Base-by-base conservation (phyloP, 2,113 vertebrate genomes). In the Rhabdomys dilectus region DNA sequence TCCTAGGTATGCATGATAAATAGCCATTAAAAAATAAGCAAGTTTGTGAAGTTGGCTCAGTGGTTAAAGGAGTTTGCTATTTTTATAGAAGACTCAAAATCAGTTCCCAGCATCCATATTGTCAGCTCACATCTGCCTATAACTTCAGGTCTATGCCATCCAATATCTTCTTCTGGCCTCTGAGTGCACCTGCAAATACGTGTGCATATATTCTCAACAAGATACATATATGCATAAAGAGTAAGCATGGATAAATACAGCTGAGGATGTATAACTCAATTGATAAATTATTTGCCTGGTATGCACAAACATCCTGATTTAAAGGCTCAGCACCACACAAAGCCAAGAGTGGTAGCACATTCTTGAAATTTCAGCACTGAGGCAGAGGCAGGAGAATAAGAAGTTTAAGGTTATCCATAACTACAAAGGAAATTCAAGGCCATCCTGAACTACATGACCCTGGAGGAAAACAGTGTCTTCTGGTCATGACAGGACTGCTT, bases 21-120 rank as follows among this genome's bases (percentile, higher is more conserved):
- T 60, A 80, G 13, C 10, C 53, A 89, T 73, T 89, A 68, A 91
- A 87, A 96, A 78, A 56, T 66, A 68, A 89, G 24, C 60, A 58
- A 17, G n/a, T 42, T 29, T 85, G 60, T 29, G 31, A 29, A 48
- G 15, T 19, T 34, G 8, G 8, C 9, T 64, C 24, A 45, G 26
- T 60, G 7, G 39, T 45, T 64, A 64, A 85, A 64, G 10, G 58
- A 31, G 26, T 9, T 64, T 45, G 22, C 26, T 64, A 1, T 64
- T 64, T 62, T 64, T 64, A 31, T 45, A 45, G 15, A 64, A 64
- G 60, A 45, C 81, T 17, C 56, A 62, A 42, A 26, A 31, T 62
- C 58, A 42, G n/a, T 42, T 62, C 24, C 81, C 7, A 62, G 58
- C 13, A 84, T 15, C 56, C n/a, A 62, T 7, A 42, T 84, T 62